These are phyloP conservation scores for Bostrychus sinensis DNA, from an alignment of 2,113 vertebrate species.

Conservation along the genomic window DNA sequence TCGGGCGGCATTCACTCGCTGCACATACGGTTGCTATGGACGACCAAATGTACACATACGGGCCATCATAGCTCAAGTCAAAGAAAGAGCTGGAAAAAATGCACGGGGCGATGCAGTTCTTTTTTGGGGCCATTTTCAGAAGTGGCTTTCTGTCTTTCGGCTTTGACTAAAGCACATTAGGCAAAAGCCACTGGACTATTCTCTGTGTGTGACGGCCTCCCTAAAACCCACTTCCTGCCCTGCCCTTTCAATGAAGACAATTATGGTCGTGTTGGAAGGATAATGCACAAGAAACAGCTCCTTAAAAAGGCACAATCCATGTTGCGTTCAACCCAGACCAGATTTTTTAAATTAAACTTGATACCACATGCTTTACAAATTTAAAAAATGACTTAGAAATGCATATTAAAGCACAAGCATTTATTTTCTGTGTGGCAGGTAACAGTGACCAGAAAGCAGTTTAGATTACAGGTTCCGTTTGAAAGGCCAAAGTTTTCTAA, in stretches of 20 bases:
- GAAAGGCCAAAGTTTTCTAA: too few species aligned
- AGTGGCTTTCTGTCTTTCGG: conserved; percentile 9
- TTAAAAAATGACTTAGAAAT: conserved; percentile 28
- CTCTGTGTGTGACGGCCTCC: conserved; percentile 38
- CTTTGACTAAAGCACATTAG: conserved; percentile 37
- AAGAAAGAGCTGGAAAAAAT: conserved; percentile 1
- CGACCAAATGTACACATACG: conserved; percentile 40
- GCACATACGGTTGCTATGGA: conserved; percentile 36
- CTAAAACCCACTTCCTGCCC: conserved; percentile 77
- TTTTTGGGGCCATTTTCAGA: conserved; percentile 3
- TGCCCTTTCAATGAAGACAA: conserved; percentile 76
- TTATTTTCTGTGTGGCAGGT: conserved; percentile 6
- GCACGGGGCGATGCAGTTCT: not conserved
- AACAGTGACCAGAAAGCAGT: not conserved
- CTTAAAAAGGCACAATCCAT: conserved; percentile 72
- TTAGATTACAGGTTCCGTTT: not conserved
- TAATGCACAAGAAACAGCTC: conserved; percentile 64
- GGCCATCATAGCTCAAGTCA: conserved; percentile 24
- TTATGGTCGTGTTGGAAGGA: conserved; percentile 69
- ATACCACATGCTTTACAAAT: conserved; percentile 26
- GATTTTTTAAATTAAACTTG: conserved; percentile 61
- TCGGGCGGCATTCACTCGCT: conserved; percentile 36
- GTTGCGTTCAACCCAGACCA: conserved; percentile 61
- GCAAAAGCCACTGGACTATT: conserved; percentile 15
- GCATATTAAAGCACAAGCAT: conserved; percentile 10